Conservation (phyloP, 2,797 vertebrate species). For the Channallabes apus region DNA sequence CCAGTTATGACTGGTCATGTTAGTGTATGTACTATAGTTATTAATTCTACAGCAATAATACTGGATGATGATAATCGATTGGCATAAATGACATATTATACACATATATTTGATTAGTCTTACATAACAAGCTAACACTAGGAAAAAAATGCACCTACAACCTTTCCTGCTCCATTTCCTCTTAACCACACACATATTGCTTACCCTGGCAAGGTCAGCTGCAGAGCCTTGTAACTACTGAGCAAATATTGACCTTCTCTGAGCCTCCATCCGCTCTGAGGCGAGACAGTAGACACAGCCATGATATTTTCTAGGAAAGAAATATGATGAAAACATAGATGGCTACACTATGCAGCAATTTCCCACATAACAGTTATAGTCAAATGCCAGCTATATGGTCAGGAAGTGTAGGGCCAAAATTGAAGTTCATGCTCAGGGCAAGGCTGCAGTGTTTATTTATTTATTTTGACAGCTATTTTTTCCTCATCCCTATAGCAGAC, state of each 20-base stretch:
- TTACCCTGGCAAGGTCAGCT: slow-evolving; percentile 8
- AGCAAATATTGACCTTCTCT: slow-evolving; percentile 35
- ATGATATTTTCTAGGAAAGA: slow-evolving; percentile 12
- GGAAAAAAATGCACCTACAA: not conserved
- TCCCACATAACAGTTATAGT: not conserved
- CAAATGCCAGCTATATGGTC: not conserved
- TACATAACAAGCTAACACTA: not conserved
- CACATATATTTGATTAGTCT: not conserved
- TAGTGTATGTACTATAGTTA: not conserved
- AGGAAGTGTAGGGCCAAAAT: not conserved
- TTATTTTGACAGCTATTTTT: not conserved
- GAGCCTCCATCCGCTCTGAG: not conserved
- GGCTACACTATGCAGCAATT: slow-evolving; percentile 4
- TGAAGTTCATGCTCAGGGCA: slow-evolving; percentile 1
- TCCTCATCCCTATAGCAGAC: not conserved
- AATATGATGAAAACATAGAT: slow-evolving; percentile 4
- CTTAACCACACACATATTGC: slow-evolving; percentile 3
- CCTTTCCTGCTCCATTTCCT: not conserved
- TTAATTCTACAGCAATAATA: not conserved
- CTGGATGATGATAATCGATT: not conserved
- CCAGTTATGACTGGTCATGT: too few species aligned
- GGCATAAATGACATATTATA: not conserved
- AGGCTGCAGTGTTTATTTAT: not conserved
- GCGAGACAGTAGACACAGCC: not conserved
- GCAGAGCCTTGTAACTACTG: slow-evolving; percentile 12